Evolutionary conservation across 2,888 invertebrate genomes (phyloP), one percentile per base, ranked within the genome.

Genomic region (Caenorhabditis sp.): DNA sequence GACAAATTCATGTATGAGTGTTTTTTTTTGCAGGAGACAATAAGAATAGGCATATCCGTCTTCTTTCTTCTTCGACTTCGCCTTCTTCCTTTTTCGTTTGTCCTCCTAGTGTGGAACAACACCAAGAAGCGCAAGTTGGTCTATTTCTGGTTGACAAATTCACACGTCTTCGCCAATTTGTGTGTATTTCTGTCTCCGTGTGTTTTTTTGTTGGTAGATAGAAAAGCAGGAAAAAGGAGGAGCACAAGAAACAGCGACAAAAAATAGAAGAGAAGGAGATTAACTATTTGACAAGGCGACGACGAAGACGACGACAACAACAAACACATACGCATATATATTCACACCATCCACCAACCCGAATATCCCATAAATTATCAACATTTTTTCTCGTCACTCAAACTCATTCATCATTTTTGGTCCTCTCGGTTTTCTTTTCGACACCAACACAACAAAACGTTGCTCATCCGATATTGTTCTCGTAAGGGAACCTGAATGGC

Each of bases 401-500:
- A 43, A 43, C 43, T 17, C 43, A 43, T 43, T 17, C 14, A 43
- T 43, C 14, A 43, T 43, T 43, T 3, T 5, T 43, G 14, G 23
- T 51, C 21, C 8, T n/a, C 51, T 21, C 51, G 21, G 4, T 51
- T 51, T 51, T 51, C 21, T 51, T 51, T 10, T 51, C 51, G 23
- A 51, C 21, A 51, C 21, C 21, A 6, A n/a, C 51, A 23, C 23
- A 23, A n/a, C 21, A n/a, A 1, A 2, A 51, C 6, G 8, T 21
- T 51, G 23, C 23, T 10, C 51, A 23, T 23, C 21, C 3, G 23
- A n/a, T 51, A 51, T 51, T 51, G 59, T 72, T 62, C 68, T 68
- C 58, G 55, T 51, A 62, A 59, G 65, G 68, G 73, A 68, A 73
- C 73, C 73, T 73, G 73, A 73, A 73, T 73, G 73, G 73, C 68